Percentiles rank a stretch among this genome's conserved stretches.
phyloP scores from a whole-genome alignment of 2,113 vertebrate species.

The Mastomys natalensis region DNA sequence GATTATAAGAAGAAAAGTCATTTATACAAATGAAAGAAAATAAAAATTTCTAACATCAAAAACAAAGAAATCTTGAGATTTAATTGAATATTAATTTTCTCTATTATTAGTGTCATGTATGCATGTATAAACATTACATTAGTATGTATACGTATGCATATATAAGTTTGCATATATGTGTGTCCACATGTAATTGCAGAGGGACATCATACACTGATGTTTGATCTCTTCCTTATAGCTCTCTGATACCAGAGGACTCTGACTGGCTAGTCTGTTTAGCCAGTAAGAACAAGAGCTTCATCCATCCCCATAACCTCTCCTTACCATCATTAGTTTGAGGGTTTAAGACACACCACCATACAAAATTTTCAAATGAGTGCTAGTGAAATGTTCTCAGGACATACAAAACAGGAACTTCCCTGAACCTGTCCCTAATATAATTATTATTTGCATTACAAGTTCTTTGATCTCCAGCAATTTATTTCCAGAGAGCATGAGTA shows the following conservation, averaged over 20 bases:
- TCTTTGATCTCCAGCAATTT: not conserved
- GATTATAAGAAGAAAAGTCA: not conserved
- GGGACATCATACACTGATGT: fast-evolving
- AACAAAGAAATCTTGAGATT: not conserved
- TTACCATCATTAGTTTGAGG: not conserved
- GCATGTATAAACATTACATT: not conserved
- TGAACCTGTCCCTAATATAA: not conserved
- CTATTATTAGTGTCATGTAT: not conserved
- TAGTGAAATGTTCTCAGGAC: too few relatives aligned
- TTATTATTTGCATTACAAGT: not conserved
- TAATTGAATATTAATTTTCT: not conserved
- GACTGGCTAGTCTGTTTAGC: not conserved
- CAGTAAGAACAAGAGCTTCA: not conserved
- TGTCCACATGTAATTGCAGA: not conserved
- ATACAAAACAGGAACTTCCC: not conserved
- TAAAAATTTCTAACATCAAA: not conserved
- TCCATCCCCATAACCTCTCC: too few relatives aligned
- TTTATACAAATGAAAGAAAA: not conserved
- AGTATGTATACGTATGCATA: too few relatives aligned
- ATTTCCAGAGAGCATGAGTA: not conserved
- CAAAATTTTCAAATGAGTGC: not conserved
- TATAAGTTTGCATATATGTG: not conserved
- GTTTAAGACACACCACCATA: too few relatives aligned
- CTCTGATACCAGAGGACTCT: not conserved
- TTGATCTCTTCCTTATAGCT: not conserved